phyloP scores from a whole-genome alignment of 2,113 vertebrate species.

The Okapia johnstoni region DNA sequence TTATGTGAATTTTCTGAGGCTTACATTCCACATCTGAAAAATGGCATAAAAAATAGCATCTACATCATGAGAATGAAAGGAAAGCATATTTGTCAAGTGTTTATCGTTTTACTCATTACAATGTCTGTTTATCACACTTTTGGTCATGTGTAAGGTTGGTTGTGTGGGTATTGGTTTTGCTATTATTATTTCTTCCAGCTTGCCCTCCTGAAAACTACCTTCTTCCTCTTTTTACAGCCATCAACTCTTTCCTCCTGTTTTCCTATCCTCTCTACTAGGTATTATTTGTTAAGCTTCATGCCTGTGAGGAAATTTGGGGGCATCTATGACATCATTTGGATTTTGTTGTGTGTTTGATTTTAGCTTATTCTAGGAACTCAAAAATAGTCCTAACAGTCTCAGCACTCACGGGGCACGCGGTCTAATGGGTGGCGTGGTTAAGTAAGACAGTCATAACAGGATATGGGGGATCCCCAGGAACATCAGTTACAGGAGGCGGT shows the following conservation, averaged over 20 bases:
- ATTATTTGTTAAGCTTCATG: background rate
- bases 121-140: background rate
- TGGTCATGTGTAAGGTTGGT: background rate
- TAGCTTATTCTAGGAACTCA: background rate
- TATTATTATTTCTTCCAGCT: background rate
- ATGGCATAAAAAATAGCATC: background rate
- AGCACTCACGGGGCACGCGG: fast-evolving
- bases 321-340: background rate
- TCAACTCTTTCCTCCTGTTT: background rate
- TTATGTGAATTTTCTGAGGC: background rate
- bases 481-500: background rate
- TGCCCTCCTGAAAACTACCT: background rate
- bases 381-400: background rate
- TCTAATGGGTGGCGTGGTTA: background rate
- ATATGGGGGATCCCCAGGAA: background rate
- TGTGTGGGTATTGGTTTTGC: background rate
- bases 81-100: background rate
- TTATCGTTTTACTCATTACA: background rate
- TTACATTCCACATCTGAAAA: background rate
- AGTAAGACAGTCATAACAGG: background rate
- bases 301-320: background rate
- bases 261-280: background rate
- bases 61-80: background rate
- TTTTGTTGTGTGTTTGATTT: background rate
- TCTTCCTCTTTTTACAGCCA: background rate